Conservation (phyloP, 2,797 vertebrate species). For the Xiphophorus birchmanni region DNA sequence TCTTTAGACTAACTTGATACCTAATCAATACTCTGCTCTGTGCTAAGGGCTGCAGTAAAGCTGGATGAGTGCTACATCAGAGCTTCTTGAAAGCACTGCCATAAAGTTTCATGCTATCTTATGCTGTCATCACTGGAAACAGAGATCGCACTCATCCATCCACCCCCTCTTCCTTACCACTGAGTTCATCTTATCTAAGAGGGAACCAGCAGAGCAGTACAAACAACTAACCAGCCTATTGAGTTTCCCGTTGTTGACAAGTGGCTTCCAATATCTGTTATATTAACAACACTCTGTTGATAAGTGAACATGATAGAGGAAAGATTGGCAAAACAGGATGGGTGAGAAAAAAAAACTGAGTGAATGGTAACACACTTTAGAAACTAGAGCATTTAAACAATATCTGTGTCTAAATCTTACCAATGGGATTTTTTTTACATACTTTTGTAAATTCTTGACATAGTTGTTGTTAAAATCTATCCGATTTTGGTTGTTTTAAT, state of each 20-base stretch:
- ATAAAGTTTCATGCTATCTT: conserved; percentile 42
- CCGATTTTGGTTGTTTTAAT: not conserved
- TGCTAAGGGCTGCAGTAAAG: conserved; percentile 10
- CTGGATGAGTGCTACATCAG: conserved; percentile 12
- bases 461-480: not conserved
- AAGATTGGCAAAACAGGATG: not conserved
- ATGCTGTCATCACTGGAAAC: conserved; percentile 63
- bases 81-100: conserved; percentile 22
- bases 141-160: conserved; percentile 48
- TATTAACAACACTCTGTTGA: conserved; percentile 13
- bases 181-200: conserved; percentile 54
- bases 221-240: conserved; percentile 44
- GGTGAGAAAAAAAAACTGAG: conserved; percentile 16
- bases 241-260: conserved; percentile 45
- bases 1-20: conserved; percentile 10
- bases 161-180: not conserved
- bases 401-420: not conserved
- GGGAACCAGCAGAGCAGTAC: conserved; percentile 28
- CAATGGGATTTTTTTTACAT: not conserved
- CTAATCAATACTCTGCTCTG: conserved; percentile 1
- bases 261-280: conserved; percentile 37
- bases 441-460: not conserved
- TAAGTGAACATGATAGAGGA: conserved; percentile 3
- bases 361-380: not conserved
- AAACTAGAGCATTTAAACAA: not conserved